phyloP scores from a whole-genome alignment of 1,140 invertebrate genomes.

The Brachionus rubens region DNA sequence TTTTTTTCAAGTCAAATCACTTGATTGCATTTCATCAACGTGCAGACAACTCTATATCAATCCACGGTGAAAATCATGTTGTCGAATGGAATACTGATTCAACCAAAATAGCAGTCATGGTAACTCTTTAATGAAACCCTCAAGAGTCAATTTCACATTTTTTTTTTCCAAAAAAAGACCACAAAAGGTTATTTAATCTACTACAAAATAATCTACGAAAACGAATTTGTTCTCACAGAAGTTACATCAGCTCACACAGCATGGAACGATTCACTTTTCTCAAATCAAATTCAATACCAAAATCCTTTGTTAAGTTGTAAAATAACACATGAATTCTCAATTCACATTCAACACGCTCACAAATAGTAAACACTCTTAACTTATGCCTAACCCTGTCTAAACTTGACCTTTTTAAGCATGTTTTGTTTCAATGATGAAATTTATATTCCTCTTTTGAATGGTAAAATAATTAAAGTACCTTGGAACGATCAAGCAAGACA shows the following conservation, averaged over 20 bases:
- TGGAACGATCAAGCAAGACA: slow-evolving; percentile 38
- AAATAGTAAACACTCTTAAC: background rate
- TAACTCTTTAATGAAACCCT: background rate
- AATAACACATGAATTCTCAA: slow-evolving; percentile 37
- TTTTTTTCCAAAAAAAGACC: background rate
- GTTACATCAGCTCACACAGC: background rate
- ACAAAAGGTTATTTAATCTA: slow-evolving; percentile 43
- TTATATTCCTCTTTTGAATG: slow-evolving; percentile 27
- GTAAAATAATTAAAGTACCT: slow-evolving; percentile 37
- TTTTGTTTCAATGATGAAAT: slow-evolving; percentile 34
- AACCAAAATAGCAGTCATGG: slow-evolving; percentile 31
- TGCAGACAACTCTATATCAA: slow-evolving; percentile 37
- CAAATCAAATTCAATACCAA: slow-evolving; percentile 22
- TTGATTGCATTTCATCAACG: slow-evolving; percentile 36
- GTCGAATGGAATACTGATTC: slow-evolving; percentile 40
- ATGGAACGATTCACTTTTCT: slow-evolving; percentile 27
- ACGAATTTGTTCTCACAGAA: slow-evolving; percentile 31
- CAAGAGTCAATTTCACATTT: background rate
- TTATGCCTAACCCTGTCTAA: background rate
- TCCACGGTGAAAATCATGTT: slow-evolving; percentile 37
- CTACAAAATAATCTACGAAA: slow-evolving; percentile 27
- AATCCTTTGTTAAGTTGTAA: slow-evolving; percentile 31
- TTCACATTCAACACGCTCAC: slow-evolving; percentile 40
- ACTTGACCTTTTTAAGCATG: background rate
- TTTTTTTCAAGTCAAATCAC: background rate